Base-by-base conservation (phyloP, 2,888 invertebrate species). In the Notodonta dromedarius region DNA sequence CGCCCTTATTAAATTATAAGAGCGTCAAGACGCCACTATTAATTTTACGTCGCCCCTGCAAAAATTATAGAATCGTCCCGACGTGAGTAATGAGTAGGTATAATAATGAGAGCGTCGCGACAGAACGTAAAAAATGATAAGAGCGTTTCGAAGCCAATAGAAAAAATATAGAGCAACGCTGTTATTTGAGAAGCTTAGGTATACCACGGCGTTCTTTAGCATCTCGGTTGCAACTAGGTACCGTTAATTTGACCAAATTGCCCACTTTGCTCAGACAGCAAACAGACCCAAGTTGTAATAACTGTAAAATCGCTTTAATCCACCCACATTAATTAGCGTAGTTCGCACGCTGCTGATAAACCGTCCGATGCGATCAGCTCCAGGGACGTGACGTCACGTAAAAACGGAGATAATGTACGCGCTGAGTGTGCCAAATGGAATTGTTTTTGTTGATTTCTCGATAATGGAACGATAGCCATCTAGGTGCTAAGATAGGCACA, bases 311-410 rank as follows among this genome's bases (percentile, higher is more conserved):
- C 13, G 46, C n/a, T 5, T 46, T 46, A 46, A 46, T 46, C 50
- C 16, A 11, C 50, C 50, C 50, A 50, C 50, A 50, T 16, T 50
- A 50, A 16, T 14, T 46, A 16, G 35, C 13, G 53, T 35, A n/a
- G 53, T 53, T 35, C 53, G 32, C 53, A 53, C 53, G 14, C 24
- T 4, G 53, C 13, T 35, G 48, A n/a, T n/a, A 6, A 52, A 14
- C 13, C 35, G 35, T 9, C 16, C 53, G 24, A 35, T 13, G 39
- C 13, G 51, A 53, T 35, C 13, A 13, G 16, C 13, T 3, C 9
- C 53, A 13, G 32, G 11, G 9, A 24, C 52, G 52, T 52, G 52
- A 52, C 52, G 52, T 53, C 53, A 53, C 53, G 53, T 53, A 53
- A 53, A 53, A 53, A 53, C 14, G 11, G 32, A 35, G 32, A 32